phyloP scores from a whole-genome alignment of 1,140 invertebrate genomes.

The Adoxophyes honmai region DNA sequence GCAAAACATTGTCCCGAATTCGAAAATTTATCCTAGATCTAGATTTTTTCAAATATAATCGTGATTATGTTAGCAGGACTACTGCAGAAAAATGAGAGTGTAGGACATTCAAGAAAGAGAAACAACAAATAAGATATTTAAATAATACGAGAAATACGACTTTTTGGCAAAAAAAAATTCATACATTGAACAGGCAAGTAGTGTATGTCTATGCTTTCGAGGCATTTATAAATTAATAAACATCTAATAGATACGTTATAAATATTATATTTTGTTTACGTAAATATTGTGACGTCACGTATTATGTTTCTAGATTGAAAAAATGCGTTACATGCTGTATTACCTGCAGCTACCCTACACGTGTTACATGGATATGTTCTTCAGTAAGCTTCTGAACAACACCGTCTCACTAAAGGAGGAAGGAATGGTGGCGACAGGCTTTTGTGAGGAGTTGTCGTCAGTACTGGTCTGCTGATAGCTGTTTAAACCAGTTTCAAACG shows the following conservation, averaged over 20 bases:
- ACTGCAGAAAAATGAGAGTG: no score
- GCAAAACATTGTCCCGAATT: conserved; percentile 14
- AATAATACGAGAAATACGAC: not conserved
- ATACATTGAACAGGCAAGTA: conserved; percentile 4
- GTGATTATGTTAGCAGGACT: no score
- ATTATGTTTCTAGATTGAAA: not conserved
- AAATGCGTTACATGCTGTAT: not conserved
- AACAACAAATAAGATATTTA: no score
- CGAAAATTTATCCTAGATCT: no score
- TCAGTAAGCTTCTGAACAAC: not conserved
- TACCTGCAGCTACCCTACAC: not conserved
- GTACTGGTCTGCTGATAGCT: not conserved
- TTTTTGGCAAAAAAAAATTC: not conserved
- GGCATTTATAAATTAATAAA: conserved; percentile 1
- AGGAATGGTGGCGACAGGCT: not conserved
- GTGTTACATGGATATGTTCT: not conserved
- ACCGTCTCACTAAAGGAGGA: not conserved
- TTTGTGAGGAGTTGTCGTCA: not conserved
- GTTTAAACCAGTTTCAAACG: not conserved
- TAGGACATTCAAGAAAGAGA: no score
- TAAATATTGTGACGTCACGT: no score
- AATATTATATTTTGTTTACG: no score
- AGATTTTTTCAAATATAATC: no score
- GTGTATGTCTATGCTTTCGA: conserved; percentile 6
- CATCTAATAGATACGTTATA: not conserved